Conservation (phyloP, 1,140 invertebrate genomes). For the Papilio dardanus region DNA sequence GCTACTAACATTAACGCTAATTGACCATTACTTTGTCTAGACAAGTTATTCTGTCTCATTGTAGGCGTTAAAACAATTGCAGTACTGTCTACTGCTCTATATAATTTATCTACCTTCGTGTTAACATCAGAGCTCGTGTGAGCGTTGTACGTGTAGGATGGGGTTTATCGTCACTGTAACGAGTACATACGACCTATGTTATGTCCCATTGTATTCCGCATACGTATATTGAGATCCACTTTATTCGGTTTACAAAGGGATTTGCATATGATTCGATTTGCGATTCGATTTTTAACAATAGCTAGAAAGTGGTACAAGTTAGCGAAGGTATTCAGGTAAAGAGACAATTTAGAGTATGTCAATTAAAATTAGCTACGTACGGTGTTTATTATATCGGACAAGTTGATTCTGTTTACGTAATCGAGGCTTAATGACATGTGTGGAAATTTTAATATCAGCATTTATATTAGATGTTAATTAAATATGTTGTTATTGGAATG, state of each 20-base stretch:
- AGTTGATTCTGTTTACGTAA: slow-evolving; percentile 13
- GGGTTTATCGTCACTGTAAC: slow-evolving; percentile 49
- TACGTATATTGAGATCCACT: slow-evolving; percentile 42
- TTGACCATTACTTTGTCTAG: background rate
- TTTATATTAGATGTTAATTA: slow-evolving; percentile 6
- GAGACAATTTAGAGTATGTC: slow-evolving; percentile 9
- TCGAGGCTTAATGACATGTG: background rate
- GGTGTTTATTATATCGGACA: slow-evolving; percentile 10
- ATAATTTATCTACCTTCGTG: background rate
- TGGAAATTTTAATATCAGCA: slow-evolving; percentile 15
- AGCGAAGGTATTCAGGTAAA: slow-evolving; percentile 28
- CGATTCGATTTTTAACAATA: slow-evolving; percentile 42
- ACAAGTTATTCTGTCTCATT: background rate
- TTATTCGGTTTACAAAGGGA: slow-evolving; percentile 48
- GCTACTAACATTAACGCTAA: too few relatives aligned
- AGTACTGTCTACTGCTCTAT: background rate
- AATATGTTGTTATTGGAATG: background rate
- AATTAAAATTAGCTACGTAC: background rate
- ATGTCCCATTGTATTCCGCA: slow-evolving; percentile 55
- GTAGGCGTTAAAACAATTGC: background rate
- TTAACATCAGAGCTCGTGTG: background rate
- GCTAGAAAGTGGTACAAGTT: slow-evolving; percentile 21
- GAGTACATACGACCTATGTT: slow-evolving; percentile 39
- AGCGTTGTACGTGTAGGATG: slow-evolving; percentile 47
- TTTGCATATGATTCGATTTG: slow-evolving; percentile 44